Evolutionary conservation across 2,888 invertebrate species (phyloP).

Genomic region (Sussaba pulchella): DNA sequence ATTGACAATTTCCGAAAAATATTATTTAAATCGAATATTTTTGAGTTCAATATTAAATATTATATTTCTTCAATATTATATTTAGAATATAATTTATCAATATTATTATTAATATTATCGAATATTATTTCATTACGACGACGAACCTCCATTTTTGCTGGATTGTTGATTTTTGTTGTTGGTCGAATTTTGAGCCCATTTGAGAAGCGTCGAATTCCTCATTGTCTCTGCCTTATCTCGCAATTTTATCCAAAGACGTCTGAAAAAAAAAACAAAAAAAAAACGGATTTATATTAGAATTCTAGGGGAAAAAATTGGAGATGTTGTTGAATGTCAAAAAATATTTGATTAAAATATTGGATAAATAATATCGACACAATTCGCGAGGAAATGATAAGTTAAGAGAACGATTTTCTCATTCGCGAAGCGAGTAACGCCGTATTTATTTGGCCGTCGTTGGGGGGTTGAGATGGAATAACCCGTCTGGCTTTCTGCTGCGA

Average conservation of each 20-base stretch:
- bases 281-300: neutral
- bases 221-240: conserved; percentile 78
- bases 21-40: too few species aligned
- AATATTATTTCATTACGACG: too few species aligned
- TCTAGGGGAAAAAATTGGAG: neutral
- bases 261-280: conserved; percentile 52
- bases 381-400: conserved; percentile 61
- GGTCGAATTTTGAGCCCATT: conserved; percentile 86
- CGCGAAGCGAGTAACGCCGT: conserved; percentile 47
- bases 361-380: conserved; percentile 25
- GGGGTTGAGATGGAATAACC: neutral
- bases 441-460: conserved; percentile 33
- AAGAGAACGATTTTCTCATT: conserved; percentile 67
- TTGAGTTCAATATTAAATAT: too few species aligned
- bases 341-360: too few species aligned
- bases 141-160: conserved; percentile 81
- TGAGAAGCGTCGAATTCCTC: conserved; percentile 86
- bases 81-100: too few species aligned
- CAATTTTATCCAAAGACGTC: conserved; percentile 46
- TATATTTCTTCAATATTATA: too few species aligned
- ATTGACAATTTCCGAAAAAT: too few species aligned
- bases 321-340: neutral
- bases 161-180: conserved; percentile 83
- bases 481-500: conserved; percentile 43
- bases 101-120: too few species aligned